phyloP scores from a whole-genome alignment of 1,140 invertebrate species.

The Magallana angulata region DNA sequence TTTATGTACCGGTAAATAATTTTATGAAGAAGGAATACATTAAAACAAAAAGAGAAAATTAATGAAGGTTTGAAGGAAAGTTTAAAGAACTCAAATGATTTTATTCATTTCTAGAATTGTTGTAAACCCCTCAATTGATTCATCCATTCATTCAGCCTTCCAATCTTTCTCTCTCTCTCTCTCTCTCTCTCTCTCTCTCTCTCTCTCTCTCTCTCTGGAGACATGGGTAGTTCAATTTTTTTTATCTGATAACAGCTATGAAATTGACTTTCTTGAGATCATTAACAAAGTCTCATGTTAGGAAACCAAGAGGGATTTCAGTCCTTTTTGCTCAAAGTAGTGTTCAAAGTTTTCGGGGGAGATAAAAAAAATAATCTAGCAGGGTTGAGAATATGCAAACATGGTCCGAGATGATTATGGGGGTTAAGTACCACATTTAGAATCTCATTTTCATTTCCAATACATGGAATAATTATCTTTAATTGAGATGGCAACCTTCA shows the following conservation, averaged over 20 bases:
- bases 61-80: too few relatives aligned
- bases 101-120: too few relatives aligned
- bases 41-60: too few relatives aligned
- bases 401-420: not conserved
- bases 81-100: too few relatives aligned
- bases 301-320: too few relatives aligned
- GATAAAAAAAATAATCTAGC: not conserved
- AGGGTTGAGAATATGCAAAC: not conserved
- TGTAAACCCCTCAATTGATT: too few relatives aligned
- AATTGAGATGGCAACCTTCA: constrained; percentile 12
- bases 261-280: not conserved
- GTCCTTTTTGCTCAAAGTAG: too few relatives aligned
- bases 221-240: not conserved
- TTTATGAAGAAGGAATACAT: too few relatives aligned
- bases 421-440: not conserved
- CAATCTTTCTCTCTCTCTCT: not conserved
- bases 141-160: not conserved
- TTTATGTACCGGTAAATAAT: too few relatives aligned
- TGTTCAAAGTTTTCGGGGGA: too few relatives aligned
- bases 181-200: not conserved
- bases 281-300: too few relatives aligned
- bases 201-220: not conserved
- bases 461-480: not conserved
- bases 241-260: not conserved
- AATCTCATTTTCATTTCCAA: not conserved